Evolutionary conservation across 2,113 vertebrate genomes (phyloP).

Genomic region (Pica pica): DNA sequence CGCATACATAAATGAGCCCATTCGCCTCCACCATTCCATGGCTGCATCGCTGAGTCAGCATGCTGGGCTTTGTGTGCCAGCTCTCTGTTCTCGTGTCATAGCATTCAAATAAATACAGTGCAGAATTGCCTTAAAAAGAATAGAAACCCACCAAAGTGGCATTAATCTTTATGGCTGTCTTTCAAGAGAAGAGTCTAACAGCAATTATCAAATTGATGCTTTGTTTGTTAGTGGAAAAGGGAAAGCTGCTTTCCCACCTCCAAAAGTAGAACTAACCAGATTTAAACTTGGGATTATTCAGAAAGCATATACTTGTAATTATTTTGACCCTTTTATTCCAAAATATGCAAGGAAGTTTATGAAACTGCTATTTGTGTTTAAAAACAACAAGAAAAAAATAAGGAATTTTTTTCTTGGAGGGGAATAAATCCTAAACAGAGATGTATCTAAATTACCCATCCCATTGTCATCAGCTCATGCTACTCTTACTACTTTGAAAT

Average conservation of each 20-base stretch:
- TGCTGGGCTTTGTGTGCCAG: constrained; percentile 93
- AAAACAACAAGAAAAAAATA: neutral
- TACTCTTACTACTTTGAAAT: neutral
- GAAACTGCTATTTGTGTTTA: neutral
- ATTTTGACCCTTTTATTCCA: neutral
- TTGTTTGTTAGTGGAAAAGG: neutral
- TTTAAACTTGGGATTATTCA: neutral
- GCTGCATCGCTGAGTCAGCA: constrained; percentile 94
- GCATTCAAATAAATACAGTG: constrained; percentile 93
- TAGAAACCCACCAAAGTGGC: constrained; percentile 45
- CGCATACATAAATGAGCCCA: constrained; percentile 93
- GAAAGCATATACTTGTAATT: neutral
- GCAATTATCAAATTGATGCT: neutral
- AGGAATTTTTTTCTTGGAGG: neutral
- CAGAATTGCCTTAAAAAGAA: constrained; percentile 85
- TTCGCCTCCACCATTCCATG: constrained; percentile 93
- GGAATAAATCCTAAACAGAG: neutral
- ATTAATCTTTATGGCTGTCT: neutral
- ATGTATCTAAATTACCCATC: neutral
- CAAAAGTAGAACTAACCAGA: neutral
- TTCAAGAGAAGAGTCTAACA: constrained; percentile 9
- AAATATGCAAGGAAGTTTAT: neutral
- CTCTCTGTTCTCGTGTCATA: constrained; percentile 95
- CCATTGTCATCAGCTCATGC: neutral
- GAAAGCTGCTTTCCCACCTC: neutral